A percentile compares a stretch with the other conserved stretches of the same genome.
Conservation (phyloP, 2,797 vertebrate genomes). For the Pseudomugil gertrudae region DNA sequence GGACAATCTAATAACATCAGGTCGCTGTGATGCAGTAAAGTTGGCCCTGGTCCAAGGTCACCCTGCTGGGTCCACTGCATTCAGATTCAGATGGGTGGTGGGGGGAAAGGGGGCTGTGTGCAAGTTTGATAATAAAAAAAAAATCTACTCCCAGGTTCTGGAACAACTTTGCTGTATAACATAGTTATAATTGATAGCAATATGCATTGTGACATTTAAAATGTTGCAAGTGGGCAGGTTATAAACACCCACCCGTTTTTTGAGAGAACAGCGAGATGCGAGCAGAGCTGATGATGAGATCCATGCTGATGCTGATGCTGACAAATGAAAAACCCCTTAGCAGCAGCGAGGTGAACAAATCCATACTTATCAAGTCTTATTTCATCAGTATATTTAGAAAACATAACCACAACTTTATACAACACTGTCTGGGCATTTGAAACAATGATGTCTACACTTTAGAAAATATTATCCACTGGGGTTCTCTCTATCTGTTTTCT, state of each 20-base stretch:
- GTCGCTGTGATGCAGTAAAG: constrained; percentile 71
- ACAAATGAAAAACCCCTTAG: constrained; percentile 63
- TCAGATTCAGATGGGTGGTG: constrained; percentile 11
- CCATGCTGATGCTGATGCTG: constrained; percentile 58
- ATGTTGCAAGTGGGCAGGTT: constrained; percentile 54
- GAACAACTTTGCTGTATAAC: constrained; percentile 38
- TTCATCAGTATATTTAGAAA: constrained; percentile 57
- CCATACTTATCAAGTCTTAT: constrained; percentile 51
- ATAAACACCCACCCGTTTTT: constrained; percentile 58
- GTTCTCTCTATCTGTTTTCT: constrained; percentile 73
- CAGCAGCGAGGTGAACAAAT: constrained; percentile 55
- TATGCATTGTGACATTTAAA: constrained; percentile 55
- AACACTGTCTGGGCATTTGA: constrained; percentile 37
- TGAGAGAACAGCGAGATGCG: constrained; percentile 9
- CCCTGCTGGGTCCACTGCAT: constrained; percentile 49
- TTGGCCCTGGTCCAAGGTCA: constrained; percentile 76
- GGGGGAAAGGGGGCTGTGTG: neutral
- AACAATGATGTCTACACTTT: constrained; percentile 65
- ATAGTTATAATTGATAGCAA: constrained; percentile 60
- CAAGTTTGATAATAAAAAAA: constrained; percentile 24
- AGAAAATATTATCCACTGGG: constrained; percentile 71
- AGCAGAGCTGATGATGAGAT: constrained; percentile 43
- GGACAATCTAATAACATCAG: constrained; percentile 79
- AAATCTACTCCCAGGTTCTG: constrained; percentile 49
- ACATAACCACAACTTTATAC: constrained; percentile 36